Percentiles rank a stretch among this genome's conserved stretches.
Conservation (phyloP, 2,888 invertebrate species). For the Drosophila paranaensis region DNA sequence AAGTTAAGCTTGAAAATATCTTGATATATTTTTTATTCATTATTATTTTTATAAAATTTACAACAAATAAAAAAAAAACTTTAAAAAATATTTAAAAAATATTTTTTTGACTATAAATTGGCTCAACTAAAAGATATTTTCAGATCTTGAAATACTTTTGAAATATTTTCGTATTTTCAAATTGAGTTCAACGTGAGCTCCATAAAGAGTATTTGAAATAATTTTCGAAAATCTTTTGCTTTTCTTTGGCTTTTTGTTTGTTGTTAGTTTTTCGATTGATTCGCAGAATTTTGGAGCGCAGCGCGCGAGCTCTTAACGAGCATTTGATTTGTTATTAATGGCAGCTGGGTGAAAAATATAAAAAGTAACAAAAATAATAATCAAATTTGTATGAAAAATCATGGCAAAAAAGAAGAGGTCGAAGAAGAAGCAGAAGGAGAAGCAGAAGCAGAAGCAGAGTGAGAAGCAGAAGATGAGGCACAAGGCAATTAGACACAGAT, state of each 20-base stretch:
- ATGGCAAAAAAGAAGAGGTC: constrained; percentile 20
- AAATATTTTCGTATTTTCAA: not conserved
- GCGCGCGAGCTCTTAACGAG: constrained; percentile 53
- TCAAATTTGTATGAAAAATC: constrained; percentile 3
- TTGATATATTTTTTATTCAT: no score
- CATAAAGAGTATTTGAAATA: constrained; percentile 30
- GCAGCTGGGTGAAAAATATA: constrained; percentile 26
- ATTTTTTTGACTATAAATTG: not conserved
- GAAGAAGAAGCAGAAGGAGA: not conserved
- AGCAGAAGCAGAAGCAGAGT: not conserved
- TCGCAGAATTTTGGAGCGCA: constrained; percentile 50
- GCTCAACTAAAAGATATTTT: no score
- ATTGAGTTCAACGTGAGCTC: not conserved
- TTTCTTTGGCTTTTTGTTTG: not conserved
- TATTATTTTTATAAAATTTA: no score
- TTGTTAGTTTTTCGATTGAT: constrained; percentile 40
- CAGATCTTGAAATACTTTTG: no score
- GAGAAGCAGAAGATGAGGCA: not conserved
- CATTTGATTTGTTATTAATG: constrained; percentile 71
- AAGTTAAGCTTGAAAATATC: not conserved
- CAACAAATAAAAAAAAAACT: no score
- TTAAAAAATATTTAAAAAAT: not conserved
- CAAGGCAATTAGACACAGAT: constrained; percentile 49
- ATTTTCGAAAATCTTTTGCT: constrained; percentile 17
- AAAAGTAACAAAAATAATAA: constrained; percentile 17